Base-by-base conservation (phyloP, 2,113 vertebrate genomes). In the Nerophis lumbriciformis region DNA sequence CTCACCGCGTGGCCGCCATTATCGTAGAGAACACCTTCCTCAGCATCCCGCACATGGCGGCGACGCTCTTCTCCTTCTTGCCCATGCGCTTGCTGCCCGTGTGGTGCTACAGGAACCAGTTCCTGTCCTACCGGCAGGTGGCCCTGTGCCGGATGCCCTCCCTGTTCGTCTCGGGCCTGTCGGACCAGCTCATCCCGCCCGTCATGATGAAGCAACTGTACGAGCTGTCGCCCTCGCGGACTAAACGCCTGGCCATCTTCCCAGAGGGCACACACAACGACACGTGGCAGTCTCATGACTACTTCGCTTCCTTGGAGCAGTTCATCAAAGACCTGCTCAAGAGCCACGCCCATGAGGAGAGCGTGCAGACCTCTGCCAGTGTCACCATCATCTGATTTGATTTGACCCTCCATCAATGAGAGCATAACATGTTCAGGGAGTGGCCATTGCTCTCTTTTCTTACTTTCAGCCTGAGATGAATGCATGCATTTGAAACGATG, bases 161-260 rank as follows among this genome's bases (percentile, higher is more conserved):
- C 0, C 92, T 99, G 54, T 99, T 99, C 75, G 93, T 99, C 83
- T 99, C 96, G 15, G 96, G 97, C 68, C 90, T 99, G 65, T 97
- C 96, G 8, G 97, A 99, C 89, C 96, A 98, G 78, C 90, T 99
- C 79, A 98, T 99, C 77, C 97, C 97, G 0, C 96, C 97, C 3
- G 93, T 98, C 48, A 99, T 99, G 97, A 99, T 99, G 97, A 98
- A 98, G 67, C 96, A 98, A 79, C 94, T 99, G 28, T 99, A 97
- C 10, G 97, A 99, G 82, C 86, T 98, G 66, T 98, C 96, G 16
- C 95, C 96, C 0, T 89, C 97, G 47, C 94, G 95, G 94, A 98
- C 95, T 95, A 99, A 98, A 83, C 93, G 95, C 76, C 75, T 99
- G 71, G 96, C 93, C 1, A 95, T 98, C 77, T 99, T 99, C 83